These are phyloP conservation scores for Cinclus mexicanus DNA, from an alignment of 2,113 vertebrate genomes.

Conservation along the genomic window DNA sequence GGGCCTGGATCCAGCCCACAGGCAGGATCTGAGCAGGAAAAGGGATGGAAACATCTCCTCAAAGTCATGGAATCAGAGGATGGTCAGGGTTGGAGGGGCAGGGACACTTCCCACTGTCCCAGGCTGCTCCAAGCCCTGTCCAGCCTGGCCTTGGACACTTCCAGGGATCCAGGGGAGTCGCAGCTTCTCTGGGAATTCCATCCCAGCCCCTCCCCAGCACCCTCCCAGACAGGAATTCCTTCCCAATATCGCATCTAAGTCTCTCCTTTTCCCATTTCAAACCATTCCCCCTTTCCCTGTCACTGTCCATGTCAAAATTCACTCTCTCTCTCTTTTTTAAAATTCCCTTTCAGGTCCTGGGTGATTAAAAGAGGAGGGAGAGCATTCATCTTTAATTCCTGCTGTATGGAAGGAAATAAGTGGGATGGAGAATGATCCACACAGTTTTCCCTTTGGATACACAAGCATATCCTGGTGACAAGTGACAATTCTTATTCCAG, in stretches of 20 bases:
- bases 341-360: neutral
- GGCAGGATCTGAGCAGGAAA: fast-evolving
- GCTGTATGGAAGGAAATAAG: neutral
- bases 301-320: fast-evolving
- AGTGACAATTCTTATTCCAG: neutral
- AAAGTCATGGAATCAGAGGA: fast-evolving
- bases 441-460: neutral
- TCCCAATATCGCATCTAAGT: neutral
- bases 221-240: neutral
- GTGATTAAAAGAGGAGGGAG: neutral
- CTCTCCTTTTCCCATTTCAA: neutral
- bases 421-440: neutral
- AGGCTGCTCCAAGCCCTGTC: fast-evolving
- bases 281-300: neutral
- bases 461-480: neutral
- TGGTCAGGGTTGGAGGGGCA: neutral
- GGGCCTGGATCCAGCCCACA: fast-evolving
- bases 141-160: fast-evolving
- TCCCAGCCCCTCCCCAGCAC: neutral
- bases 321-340: too few species aligned
- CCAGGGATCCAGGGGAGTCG: neutral
- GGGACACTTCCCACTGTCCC: fast-evolving
- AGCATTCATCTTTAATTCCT: neutral
- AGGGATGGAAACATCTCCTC: neutral
- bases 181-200: neutral